Conservation (phyloP, 2,888 invertebrate genomes). For the Drosophila borborema region DNA sequence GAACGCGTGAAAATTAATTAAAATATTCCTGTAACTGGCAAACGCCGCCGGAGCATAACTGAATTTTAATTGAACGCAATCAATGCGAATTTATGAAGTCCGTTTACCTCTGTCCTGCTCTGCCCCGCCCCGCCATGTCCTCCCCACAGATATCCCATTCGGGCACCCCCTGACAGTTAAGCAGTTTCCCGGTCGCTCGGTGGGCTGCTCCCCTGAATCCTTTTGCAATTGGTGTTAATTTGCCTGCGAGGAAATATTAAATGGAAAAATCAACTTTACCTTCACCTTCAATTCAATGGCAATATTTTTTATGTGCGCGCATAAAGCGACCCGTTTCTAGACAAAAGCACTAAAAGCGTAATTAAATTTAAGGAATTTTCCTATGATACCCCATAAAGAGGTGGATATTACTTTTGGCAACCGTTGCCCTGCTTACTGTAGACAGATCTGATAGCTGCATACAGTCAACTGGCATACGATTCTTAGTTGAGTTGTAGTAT, state of each 20-base stretch:
- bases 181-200: constrained; percentile 45
- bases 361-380: constrained; percentile 65
- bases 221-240: constrained; percentile 69
- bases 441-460: too few species aligned
- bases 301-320: constrained; percentile 3
- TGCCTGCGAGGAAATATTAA: constrained; percentile 71
- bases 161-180: constrained; percentile 37
- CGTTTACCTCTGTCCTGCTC: constrained; percentile 20
- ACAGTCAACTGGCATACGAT: too few species aligned
- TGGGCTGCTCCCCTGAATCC: constrained; percentile 45
- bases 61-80: constrained; percentile 85
- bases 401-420: neutral
- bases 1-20: constrained; percentile 85
- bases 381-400: neutral
- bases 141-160: constrained; percentile 4
- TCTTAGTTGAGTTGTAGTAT: too few species aligned
- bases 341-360: constrained; percentile 59
- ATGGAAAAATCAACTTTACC: constrained; percentile 70
- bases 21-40: constrained; percentile 82
- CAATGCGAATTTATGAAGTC: constrained; percentile 84
- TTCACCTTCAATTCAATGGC: constrained; percentile 57
- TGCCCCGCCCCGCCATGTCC: neutral
- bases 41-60: constrained; percentile 82
- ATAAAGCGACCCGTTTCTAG: constrained; percentile 14
- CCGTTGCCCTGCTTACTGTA: too few species aligned